Percentiles rank a stretch among this genome's conserved stretches.
These are phyloP conservation scores for Griposia aprilina DNA, from an alignment of 2,888 invertebrate species.

Conservation along the genomic window DNA sequence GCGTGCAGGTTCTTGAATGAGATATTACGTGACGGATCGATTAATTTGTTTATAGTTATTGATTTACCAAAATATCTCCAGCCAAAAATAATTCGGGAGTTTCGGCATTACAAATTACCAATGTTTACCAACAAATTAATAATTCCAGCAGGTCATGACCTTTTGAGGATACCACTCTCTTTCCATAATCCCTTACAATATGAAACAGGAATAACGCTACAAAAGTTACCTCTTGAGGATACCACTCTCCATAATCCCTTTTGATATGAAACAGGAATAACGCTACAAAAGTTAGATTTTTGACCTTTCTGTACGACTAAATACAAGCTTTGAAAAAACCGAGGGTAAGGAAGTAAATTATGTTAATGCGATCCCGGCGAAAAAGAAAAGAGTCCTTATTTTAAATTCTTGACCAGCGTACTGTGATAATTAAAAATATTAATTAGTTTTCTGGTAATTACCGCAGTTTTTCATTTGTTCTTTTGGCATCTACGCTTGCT, in stretches of 20 bases:
- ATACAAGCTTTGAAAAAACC: neutral
- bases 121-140: neutral
- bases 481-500: slow-evolving; percentile 12
- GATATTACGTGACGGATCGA: too few species aligned
- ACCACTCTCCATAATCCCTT: neutral
- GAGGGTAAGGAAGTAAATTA: slow-evolving; percentile 22
- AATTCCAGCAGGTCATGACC: neutral
- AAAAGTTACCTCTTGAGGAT: too few species aligned
- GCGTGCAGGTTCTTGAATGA: too few species aligned
- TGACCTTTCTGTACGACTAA: neutral
- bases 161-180: neutral
- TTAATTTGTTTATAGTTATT: neutral
- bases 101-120: neutral
- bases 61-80: neutral
- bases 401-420: slow-evolving; percentile 20
- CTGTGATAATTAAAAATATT: slow-evolving; percentile 50
- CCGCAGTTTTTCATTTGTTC: slow-evolving; percentile 14
- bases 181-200: neutral
- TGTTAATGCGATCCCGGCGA: slow-evolving; percentile 38
- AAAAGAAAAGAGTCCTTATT: slow-evolving; percentile 23
- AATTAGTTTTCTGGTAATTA: slow-evolving; percentile 42
- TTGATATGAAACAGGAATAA: neutral
- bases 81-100: neutral
- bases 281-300: neutral
- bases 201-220: neutral